Evolutionary conservation across 2,113 vertebrate species (phyloP).

Genomic region (Triplophysa tibetana): DNA sequence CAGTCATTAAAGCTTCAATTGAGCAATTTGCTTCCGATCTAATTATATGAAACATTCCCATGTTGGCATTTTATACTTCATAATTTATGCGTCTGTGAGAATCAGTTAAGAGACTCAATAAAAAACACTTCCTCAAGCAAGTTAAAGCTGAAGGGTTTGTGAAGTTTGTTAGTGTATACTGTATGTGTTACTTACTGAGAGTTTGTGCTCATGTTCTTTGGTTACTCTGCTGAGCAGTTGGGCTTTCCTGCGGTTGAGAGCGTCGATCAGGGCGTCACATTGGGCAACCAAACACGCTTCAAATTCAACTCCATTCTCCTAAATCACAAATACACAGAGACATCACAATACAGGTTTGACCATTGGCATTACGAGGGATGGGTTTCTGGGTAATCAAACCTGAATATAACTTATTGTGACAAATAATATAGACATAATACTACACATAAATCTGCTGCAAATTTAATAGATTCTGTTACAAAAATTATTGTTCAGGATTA

Average conservation of each 20-base stretch:
- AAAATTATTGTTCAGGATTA: background rate
- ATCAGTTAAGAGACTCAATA: background rate
- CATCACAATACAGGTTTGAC: background rate
- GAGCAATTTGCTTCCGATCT: background rate
- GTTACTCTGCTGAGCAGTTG: constrained; percentile 92
- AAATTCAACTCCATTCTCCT: constrained; percentile 98
- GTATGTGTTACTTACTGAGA: constrained; percentile 78
- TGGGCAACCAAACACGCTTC: constrained; percentile 97
- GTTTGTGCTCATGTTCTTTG: constrained; percentile 98
- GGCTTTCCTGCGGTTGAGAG: constrained; percentile 93
- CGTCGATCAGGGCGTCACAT: constrained; percentile 96
- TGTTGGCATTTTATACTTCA: background rate
- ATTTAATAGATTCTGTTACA: too few species aligned
- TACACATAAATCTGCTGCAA: too few species aligned
- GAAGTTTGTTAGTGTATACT: too few species aligned
- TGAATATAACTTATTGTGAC: too few species aligned
- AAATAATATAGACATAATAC: too few species aligned
- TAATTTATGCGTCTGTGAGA: too few species aligned
- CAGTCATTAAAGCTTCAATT: constrained; percentile 7
- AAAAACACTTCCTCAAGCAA: too few species aligned
- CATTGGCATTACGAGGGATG: too few species aligned
- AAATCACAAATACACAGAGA: constrained; percentile 1
- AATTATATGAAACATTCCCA: background rate
- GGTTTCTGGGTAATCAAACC: too few species aligned
- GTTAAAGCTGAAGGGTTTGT: too few species aligned